Conservation (phyloP, 2,888 invertebrate genomes). For the Shargacucullia verbasci region DNA sequence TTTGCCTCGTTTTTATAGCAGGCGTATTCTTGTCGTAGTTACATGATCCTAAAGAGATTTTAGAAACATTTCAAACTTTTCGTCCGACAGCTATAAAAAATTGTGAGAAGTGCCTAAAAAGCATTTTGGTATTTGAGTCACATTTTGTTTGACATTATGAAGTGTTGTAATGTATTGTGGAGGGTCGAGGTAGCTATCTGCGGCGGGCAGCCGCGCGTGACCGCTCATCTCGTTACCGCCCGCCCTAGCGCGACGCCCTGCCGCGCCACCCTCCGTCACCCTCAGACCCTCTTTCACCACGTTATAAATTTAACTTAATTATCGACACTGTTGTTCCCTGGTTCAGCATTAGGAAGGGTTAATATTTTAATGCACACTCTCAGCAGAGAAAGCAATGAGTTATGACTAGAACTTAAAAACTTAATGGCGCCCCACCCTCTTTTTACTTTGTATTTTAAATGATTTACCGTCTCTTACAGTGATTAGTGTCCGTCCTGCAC, state of each 20-base stretch:
- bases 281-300: slow-evolving; percentile 51
- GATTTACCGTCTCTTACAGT: slow-evolving; percentile 37
- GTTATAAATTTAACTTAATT: slow-evolving; percentile 76
- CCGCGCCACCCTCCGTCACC: slow-evolving; percentile 44
- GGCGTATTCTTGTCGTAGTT: no score
- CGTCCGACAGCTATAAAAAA: background rate
- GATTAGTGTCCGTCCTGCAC: slow-evolving; percentile 33
- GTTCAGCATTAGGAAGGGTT: slow-evolving; percentile 62
- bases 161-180: slow-evolving; percentile 61
- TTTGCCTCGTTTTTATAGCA: no score
- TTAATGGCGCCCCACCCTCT: slow-evolving; percentile 41
- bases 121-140: slow-evolving; percentile 36
- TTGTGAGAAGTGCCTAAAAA: slow-evolving; percentile 17
- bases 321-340: slow-evolving; percentile 65
- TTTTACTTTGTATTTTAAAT: slow-evolving; percentile 23
- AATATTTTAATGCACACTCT: slow-evolving; percentile 54
- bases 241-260: slow-evolving; percentile 37
- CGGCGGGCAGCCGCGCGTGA: slow-evolving; percentile 76
- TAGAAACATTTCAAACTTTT: background rate
- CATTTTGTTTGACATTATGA: slow-evolving; percentile 57
- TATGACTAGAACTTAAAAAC: slow-evolving; percentile 45
- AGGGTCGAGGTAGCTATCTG: slow-evolving; percentile 70
- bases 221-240: slow-evolving; percentile 80
- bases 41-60: background rate
- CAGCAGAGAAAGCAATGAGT: slow-evolving; percentile 54